Percentiles rank a stretch among this genome's conserved stretches.
These are phyloP conservation scores for Trissoscelio sp. DNA, from an alignment of 2,888 invertebrate species.

Conservation along the genomic window DNA sequence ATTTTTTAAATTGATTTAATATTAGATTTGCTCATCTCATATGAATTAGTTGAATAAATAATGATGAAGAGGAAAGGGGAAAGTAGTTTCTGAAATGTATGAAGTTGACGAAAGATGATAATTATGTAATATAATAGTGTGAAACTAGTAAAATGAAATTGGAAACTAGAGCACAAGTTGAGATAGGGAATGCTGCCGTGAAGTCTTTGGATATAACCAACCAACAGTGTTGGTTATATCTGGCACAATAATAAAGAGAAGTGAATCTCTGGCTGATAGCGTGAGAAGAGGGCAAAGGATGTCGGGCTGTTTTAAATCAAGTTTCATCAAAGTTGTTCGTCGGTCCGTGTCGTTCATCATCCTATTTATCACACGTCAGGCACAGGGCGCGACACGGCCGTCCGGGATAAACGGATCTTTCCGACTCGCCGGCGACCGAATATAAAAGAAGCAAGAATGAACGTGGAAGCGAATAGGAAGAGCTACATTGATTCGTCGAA, in stretches of 20 bases:
- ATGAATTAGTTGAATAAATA: no score
- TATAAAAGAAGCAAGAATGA: slow-evolving; percentile 50
- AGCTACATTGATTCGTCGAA: slow-evolving; percentile 67
- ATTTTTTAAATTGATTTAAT: no score
- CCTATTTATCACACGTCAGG: slow-evolving; percentile 68
- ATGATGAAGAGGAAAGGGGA: no score
- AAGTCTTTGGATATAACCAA: no score
- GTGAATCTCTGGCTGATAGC: slow-evolving; percentile 14
- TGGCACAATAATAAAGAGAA: slow-evolving; percentile 35
- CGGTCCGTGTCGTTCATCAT: slow-evolving; percentile 52
- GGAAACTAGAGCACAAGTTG: not conserved
- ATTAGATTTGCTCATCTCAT: no score
- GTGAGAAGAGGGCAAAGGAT: slow-evolving; percentile 47
- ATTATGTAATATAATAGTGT: not conserved
- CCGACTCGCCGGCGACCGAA: slow-evolving; percentile 38
- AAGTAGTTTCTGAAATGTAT: no score
- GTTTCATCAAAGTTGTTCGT: slow-evolving; percentile 63
- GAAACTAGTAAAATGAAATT: slow-evolving; percentile 2
- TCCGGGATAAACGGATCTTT: slow-evolving; percentile 57
- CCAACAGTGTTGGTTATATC: not conserved
- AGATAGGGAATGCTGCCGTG: not conserved
- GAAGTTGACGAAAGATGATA: no score
- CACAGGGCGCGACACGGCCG: slow-evolving; percentile 37
- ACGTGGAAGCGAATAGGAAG: slow-evolving; percentile 36
- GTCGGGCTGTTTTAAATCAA: slow-evolving; percentile 56